Conservation (phyloP, 2,797 vertebrate species). For the Liasis olivaceus region DNA sequence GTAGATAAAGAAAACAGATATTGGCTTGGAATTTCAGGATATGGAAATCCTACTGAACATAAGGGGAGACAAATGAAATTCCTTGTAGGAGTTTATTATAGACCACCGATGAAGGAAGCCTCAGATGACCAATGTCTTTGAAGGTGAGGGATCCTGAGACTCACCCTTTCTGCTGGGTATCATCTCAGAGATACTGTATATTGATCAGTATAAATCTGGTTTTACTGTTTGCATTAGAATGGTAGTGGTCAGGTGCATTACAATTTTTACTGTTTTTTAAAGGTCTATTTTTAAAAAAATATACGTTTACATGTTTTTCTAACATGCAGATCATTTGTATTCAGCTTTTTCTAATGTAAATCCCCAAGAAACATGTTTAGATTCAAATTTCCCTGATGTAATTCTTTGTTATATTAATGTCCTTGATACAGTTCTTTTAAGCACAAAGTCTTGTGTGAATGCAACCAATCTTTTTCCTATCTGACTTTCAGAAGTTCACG, state of each 20-base stretch:
- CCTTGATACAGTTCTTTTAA: not conserved
- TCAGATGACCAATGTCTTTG: not conserved
- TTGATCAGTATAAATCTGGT: not conserved
- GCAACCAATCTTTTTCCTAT: not conserved
- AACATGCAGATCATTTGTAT: not conserved
- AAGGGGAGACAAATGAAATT: not conserved
- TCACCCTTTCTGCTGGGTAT: not conserved
- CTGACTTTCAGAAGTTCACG: not conserved
- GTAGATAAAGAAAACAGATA: not conserved
- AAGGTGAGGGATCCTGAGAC: not conserved
- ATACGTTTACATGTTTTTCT: not conserved
- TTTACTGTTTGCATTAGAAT: not conserved
- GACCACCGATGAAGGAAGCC: not conserved
- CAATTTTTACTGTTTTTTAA: not conserved
- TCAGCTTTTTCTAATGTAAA: not conserved
- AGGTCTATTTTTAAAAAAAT: not conserved
- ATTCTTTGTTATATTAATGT: not conserved
- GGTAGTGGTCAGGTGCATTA: not conserved
- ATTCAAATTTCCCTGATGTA: not conserved
- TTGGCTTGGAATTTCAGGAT: not conserved
- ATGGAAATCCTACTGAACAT: not conserved
- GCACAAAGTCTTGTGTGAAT: not conserved
- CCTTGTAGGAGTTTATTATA: not conserved
- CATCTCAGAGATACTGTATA: not conserved
- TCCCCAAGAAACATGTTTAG: not conserved